These are phyloP conservation scores for Calyptommatus sinebrachiatus DNA, from an alignment of 2,113 vertebrate genomes.

Conservation along the genomic window DNA sequence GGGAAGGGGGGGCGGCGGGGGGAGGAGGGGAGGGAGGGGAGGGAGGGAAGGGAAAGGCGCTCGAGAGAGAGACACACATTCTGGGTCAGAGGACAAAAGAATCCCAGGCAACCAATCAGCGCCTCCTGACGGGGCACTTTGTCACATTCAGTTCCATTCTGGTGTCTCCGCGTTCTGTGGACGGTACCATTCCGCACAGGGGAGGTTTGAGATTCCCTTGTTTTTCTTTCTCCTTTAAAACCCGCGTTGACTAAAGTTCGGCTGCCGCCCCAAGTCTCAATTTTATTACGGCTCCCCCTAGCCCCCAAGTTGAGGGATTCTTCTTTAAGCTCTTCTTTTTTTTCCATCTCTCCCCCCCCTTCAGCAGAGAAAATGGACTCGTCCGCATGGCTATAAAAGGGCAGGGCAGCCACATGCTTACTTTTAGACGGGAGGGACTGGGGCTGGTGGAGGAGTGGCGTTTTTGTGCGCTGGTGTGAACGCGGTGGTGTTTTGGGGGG, in stretches of 20 bases:
- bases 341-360: background rate
- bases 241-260: background rate
- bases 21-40: fast-evolving
- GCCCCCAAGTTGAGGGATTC: no score
- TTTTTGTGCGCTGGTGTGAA: fast-evolving
- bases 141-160: constrained; percentile 27
- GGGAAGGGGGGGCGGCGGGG: background rate
- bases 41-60: no score
- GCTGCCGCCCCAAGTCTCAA: no score
- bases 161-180: constrained; percentile 48
- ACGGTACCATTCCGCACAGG: constrained; percentile 26
- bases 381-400: background rate
- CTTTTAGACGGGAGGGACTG: background rate
- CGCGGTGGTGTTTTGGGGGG: background rate
- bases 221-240: no score
- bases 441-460: fast-evolving
- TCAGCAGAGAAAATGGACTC: background rate
- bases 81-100: constrained; percentile 50
- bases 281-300: no score
- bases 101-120: constrained; percentile 40
- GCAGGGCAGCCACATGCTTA: constrained; percentile 32
- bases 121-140: background rate
- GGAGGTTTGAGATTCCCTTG: no score
- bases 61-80: background rate
- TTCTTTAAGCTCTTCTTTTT: background rate